Evolutionary conservation across 2,888 invertebrate genomes (phyloP), one percentile per base, ranked within the genome.

Genomic region (Therioaphis trifolii): DNA sequence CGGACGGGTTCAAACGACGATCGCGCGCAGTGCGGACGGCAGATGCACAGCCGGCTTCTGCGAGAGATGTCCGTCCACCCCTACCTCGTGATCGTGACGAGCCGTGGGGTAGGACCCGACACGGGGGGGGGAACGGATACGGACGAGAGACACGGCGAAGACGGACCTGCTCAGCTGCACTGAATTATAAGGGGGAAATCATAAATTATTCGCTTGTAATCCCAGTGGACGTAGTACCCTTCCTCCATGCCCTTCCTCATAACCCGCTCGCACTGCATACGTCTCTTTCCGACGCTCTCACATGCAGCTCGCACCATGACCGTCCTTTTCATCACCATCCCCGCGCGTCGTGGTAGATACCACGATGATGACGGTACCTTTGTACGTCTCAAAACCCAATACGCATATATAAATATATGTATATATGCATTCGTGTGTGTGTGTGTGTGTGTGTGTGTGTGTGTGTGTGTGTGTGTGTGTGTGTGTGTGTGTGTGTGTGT

Each of bases 171-270:
- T 35, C 35, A 72, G 52, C 15, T 52, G 72, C n/a, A 11, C 27
- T 14, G 35, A 35, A 35, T 35, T 35, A 35, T 35, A 35, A 43
- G 12, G 43, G 24, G 12, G 14, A 75, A 55, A 75, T 35, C 61
- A 43, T 66, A 77, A 66, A 77, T 66, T 77, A 66, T 66, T 49
- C 77, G 29, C 49, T 49, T 66, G 29, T 35, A 35, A 29, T 77
- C 77, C 77, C 77, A n/a, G 29, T 15, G 63, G 63, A 35, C 43
- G 55, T 18, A 58, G 58, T 75, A 29, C 14, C 58, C 5, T 2
- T 9, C n/a, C n/a, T 9, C 52, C 52, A 9, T 46, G 12, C 74
- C 11, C 58, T 55, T 7, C 40, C 2, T 21, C 43, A 24, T 1
- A 18, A 9, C 63, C 1, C 58, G 9, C 12, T 12, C 24, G 9